Base-by-base conservation (phyloP, 2,888 invertebrate genomes). In the Celastrina argiolus region DNA sequence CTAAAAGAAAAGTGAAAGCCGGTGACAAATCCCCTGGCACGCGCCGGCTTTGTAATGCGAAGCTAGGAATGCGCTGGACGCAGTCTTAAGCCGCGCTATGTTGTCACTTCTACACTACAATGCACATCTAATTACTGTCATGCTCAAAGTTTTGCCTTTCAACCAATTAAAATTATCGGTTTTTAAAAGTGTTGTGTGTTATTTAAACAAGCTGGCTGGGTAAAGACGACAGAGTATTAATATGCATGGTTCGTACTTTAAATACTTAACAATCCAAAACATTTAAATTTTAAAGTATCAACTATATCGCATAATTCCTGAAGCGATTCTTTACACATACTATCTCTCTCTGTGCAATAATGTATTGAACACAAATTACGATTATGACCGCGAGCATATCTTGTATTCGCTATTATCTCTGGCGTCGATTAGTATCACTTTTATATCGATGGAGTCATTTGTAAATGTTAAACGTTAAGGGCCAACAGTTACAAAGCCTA, bases 1-100 rank as follows among this genome's bases (percentile, higher is more conserved):
- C 78, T 78, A 78, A 82, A 80, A 77, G 82, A 80, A 85, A 76
- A 85, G 84, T 82, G 87, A 87, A 85, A 87, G 83, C 74, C 74
- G 76, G 74, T 79, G 83, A 82, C 81, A 80, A 82, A 81, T 83
- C 78, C 80, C 77, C 71, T 67, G 74, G 73, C 79, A 77, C 78
- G 77, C 78, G 81, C 71, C 66, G 68, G 64, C 71, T 66, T 70
- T 72, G 81, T 79, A 79, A 82, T 77, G 74, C 73, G 79, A 79
- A 74, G 74, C 69, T 69, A 56, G 76, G 74, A 81, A 84, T 82
- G 79, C 75, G 77, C 74, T 73, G 51, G 34, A 31, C 36, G 26
- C 36, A 56, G 22, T 64, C 18, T 22, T 56, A 36, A 39, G 58
- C n/a, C 31, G n/a, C 16, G 28, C 26, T 22, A 34, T 34, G 64